A percentile compares a stretch with the other conserved stretches of the same genome.
Evolutionary conservation across 2,797 vertebrate species (phyloP).

Genomic region (Malacoctenus gilli): DNA sequence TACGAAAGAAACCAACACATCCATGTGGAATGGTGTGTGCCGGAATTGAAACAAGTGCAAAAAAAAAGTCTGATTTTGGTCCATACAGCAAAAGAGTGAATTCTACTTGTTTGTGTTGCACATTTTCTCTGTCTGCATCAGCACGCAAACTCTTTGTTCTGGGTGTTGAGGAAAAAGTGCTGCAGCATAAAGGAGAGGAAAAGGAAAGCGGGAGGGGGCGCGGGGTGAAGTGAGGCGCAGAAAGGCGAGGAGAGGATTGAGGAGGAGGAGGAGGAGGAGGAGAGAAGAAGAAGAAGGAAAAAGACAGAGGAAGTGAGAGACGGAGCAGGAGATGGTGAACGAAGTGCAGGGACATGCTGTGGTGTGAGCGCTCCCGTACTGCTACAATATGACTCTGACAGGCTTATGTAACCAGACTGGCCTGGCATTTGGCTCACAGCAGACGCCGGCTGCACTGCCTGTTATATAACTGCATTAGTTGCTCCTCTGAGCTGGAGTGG

Average conservation of each 20-base stretch:
- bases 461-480: conserved; percentile 86
- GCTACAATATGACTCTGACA: conserved; percentile 81
- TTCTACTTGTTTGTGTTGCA: conserved; percentile 26
- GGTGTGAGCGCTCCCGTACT: conserved; percentile 70
- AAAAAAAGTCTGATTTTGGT: not conserved
- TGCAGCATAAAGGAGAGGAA: conserved; percentile 28
- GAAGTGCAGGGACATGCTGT: conserved; percentile 64
- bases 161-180: conserved; percentile 28
- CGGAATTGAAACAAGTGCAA: conserved; percentile 2
- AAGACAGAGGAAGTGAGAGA: conserved; percentile 67
- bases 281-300: conserved; percentile 11
- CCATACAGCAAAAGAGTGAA: conserved; percentile 4
- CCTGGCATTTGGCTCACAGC: conserved; percentile 82
- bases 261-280: conserved; percentile 16
- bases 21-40: no score
- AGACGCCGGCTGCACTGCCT: conserved; percentile 79
- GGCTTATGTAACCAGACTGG: conserved; percentile 82
- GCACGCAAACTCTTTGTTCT: conserved; percentile 56
- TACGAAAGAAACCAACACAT: not conserved
- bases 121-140: conserved; percentile 53
- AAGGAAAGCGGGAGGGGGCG: conserved; percentile 5
- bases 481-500: conserved; percentile 71
- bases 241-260: conserved; percentile 6
- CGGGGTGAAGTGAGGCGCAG: conserved; percentile 8
- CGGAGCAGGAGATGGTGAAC: conserved; percentile 53